Percentiles rank a stretch among this genome's conserved stretches.
Conservation (phyloP, 2,797 vertebrate genomes). For the Rhinella marina region DNA sequence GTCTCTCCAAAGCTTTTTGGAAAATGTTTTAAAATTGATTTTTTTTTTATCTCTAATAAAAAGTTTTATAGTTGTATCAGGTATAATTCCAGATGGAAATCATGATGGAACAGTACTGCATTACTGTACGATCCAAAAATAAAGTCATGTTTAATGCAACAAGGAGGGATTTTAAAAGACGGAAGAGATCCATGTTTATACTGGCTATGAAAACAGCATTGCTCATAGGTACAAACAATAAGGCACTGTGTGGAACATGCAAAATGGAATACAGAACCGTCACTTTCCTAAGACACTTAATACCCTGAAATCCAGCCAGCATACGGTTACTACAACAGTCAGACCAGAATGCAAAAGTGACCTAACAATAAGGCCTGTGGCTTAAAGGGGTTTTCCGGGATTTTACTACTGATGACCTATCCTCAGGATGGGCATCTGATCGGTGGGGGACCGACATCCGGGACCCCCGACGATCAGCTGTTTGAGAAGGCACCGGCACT, state of each 20-base stretch:
- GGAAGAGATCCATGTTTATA: slow-evolving; percentile 32
- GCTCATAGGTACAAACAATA: slow-evolving; percentile 22
- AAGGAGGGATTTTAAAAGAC: not conserved
- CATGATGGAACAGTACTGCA: not conserved
- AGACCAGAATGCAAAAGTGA: not conserved
- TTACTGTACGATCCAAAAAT: not conserved
- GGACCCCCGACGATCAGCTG: too few species aligned
- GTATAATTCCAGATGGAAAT: not conserved
- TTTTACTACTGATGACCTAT: too few species aligned
- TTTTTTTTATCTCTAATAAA: not conserved
- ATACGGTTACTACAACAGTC: not conserved
- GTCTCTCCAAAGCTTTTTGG: too few species aligned
- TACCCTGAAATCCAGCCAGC: not conserved
- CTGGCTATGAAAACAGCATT: slow-evolving; percentile 28
- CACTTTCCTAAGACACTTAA: not conserved
- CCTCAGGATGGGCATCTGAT: too few species aligned
- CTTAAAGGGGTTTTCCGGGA: not conserved
- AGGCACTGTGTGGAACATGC: slow-evolving; percentile 11
- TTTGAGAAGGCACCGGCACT: too few species aligned
- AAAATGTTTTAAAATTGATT: too few species aligned
- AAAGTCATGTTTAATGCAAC: slow-evolving; percentile 48
- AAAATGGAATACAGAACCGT: not conserved
- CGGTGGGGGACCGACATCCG: too few species aligned
- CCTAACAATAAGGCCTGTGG: not conserved
- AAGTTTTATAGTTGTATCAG: not conserved